A percentile compares a stretch with the other conserved stretches of the same genome.
phyloP scores from a whole-genome alignment of 2,888 invertebrate species.

The Spilarctia lutea region DNA sequence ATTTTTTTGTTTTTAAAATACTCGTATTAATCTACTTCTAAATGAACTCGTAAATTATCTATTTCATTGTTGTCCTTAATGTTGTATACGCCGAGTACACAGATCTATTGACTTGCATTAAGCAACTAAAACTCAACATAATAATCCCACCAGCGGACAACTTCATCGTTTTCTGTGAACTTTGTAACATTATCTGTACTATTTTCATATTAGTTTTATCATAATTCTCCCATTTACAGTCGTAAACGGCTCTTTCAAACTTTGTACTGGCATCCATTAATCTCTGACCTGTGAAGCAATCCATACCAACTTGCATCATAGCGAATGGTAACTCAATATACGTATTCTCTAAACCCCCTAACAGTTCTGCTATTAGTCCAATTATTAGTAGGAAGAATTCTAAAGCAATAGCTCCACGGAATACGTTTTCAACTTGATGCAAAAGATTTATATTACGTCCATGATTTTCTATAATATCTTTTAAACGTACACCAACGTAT shows the following conservation, averaged over 20 bases:
- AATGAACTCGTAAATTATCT: not conserved
- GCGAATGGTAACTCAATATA: constrained; percentile 63
- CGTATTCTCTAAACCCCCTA: constrained; percentile 65
- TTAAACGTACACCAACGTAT: constrained; percentile 20
- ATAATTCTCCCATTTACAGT: constrained; percentile 53
- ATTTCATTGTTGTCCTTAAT: constrained; percentile 47
- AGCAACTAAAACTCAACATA: constrained; percentile 49
- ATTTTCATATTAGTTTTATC: constrained; percentile 48
- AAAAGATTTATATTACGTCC: constrained; percentile 50
- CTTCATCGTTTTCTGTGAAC: constrained; percentile 55
- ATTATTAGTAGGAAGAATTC: constrained; percentile 57
- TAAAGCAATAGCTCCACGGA: constrained; percentile 55
- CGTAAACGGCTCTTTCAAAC: constrained; percentile 50
- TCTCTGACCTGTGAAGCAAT: constrained; percentile 52
- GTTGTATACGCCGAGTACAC: constrained; percentile 63
- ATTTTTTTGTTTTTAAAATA: not conserved
- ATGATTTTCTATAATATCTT: constrained; percentile 52
- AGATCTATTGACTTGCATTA: constrained; percentile 55
- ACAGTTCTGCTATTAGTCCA: constrained; percentile 55
- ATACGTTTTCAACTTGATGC: constrained; percentile 53
- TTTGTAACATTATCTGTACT: constrained; percentile 55
- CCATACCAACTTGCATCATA: constrained; percentile 57
- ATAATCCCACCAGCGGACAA: constrained; percentile 59
- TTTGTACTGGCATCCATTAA: constrained; percentile 48
- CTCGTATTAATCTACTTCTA: not conserved